phyloP scores from a whole-genome alignment of 2,113 vertebrate species.

The Sinocyclocheilus anophthalmus region DNA sequence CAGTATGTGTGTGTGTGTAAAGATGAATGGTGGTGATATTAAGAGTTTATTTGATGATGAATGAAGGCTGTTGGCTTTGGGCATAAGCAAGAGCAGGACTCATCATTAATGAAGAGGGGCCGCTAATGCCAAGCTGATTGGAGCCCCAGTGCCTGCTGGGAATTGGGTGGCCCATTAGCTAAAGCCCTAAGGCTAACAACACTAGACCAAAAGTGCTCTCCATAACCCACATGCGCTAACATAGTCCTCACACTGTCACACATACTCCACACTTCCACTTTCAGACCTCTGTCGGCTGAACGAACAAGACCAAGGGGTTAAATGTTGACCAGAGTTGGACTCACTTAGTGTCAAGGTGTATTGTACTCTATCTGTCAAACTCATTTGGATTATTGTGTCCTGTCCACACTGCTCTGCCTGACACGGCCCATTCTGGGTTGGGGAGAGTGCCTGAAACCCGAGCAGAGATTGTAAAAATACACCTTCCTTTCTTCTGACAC shows the following conservation, averaged over 20 bases:
- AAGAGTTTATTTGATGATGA: conserved; percentile 42
- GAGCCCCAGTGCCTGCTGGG: conserved; percentile 69
- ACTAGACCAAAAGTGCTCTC: conserved; percentile 48
- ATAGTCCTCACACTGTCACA: neutral
- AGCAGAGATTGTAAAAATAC: conserved; percentile 51
- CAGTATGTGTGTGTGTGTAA: neutral
- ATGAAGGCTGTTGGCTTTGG: conserved; percentile 20
- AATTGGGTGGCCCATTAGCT: conserved; percentile 77
- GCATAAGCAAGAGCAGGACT: conserved; percentile 62
- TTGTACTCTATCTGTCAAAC: conserved; percentile 6
- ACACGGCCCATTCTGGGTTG: conserved; percentile 47
- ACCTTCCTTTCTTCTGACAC: conserved; percentile 45
- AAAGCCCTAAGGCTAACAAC: conserved; percentile 69
- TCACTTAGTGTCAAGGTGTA: conserved; percentile 24
- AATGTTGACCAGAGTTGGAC: conserved; percentile 40
- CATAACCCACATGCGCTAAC: conserved; percentile 29
- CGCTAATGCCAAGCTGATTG: conserved; percentile 70
- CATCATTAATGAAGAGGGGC: conserved; percentile 70
- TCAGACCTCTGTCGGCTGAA: conserved; percentile 10
- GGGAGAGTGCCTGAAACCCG: conserved; percentile 56
- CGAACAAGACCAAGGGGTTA: neutral
- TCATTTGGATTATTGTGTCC: conserved; percentile 38
- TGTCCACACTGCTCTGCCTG: conserved; percentile 48
- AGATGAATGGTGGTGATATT: conserved; percentile 31
- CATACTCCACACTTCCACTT: conserved; percentile 27